phyloP scores from a whole-genome alignment of 2,797 vertebrate genomes.

The Rhincodon typus region DNA sequence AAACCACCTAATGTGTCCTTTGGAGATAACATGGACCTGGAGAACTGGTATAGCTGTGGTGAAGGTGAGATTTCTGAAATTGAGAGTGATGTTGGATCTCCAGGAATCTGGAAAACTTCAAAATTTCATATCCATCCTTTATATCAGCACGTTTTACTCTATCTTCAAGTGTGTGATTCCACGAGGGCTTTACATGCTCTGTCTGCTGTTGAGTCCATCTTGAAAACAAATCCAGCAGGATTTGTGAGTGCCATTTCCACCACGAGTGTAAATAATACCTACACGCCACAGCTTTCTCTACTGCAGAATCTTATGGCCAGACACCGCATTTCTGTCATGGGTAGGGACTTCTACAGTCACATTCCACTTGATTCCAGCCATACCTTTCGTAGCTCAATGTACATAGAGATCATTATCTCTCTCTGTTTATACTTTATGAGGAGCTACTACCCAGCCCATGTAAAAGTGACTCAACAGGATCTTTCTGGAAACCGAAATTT shows the following conservation, averaged over 20 bases:
- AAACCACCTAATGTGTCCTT: conserved; percentile 85
- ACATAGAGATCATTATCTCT: conserved; percentile 94
- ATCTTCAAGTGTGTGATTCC: conserved; percentile 95
- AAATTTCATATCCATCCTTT: conserved; percentile 89
- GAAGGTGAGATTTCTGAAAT: conserved; percentile 98
- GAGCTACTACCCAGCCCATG: conserved; percentile 89
- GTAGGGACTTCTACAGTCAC: conserved; percentile 95
- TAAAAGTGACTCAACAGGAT: conserved; percentile 77
- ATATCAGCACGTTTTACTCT: conserved; percentile 91
- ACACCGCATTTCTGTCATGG: conserved; percentile 92
- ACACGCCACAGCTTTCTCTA: conserved; percentile 89
- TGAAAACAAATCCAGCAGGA: conserved; percentile 81
- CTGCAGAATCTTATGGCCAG: conserved; percentile 92
- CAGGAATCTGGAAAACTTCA: conserved; percentile 68
- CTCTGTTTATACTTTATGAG: conserved; percentile 90
- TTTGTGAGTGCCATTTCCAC: conserved; percentile 95
- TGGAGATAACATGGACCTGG: conserved; percentile 92
- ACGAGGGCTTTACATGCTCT: conserved; percentile 86
- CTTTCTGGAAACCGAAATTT: conserved; percentile 91
- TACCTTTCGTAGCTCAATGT: conserved; percentile 94
- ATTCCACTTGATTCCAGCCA: conserved; percentile 92
- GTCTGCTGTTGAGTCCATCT: conserved; percentile 85
- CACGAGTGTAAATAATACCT: conserved; percentile 93
- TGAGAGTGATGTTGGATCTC: conserved; percentile 89
- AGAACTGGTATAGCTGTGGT: conserved; percentile 99